These are phyloP conservation scores for Drosophila prostipennis DNA, from an alignment of 2,888 invertebrate genomes.

Conservation along the genomic window DNA sequence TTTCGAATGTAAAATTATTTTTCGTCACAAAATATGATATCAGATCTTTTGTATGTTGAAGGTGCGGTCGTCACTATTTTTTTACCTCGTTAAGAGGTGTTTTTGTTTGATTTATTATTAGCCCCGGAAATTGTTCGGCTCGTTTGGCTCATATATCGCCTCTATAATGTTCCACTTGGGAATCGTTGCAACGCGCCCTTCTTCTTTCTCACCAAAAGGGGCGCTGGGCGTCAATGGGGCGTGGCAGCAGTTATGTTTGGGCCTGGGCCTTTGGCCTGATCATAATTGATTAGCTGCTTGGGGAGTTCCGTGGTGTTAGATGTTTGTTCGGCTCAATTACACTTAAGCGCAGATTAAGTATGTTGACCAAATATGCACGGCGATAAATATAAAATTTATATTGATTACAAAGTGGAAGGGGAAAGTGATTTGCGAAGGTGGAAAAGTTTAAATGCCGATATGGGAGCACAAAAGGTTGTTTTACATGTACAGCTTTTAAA, in stretches of 20 bases:
- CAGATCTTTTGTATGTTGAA: too few species aligned
- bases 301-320: constrained; percentile 23
- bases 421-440: background rate
- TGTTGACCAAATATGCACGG: constrained; percentile 14
- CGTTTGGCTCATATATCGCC: constrained; percentile 58
- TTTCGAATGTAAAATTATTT: too few species aligned
- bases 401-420: background rate
- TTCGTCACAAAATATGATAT: too few species aligned
- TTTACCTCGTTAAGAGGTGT: too few species aligned
- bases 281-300: constrained; percentile 42
- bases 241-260: constrained; percentile 23
- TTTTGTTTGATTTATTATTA: constrained; percentile 78
- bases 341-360: constrained; percentile 39
- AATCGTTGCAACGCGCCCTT: constrained; percentile 31
- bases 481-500: too few species aligned
- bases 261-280: constrained; percentile 34
- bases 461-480: background rate
- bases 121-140: constrained; percentile 65
- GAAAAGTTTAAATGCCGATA: background rate
- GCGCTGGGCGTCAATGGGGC: constrained; percentile 4
- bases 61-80: too few species aligned
- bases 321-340: constrained; percentile 39
- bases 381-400: constrained; percentile 22
- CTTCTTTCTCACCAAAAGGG: background rate
- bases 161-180: constrained; percentile 61